Percentiles rank a stretch among this genome's conserved stretches.
These are phyloP conservation scores for Pollenia angustigena DNA, from an alignment of 2,888 invertebrate genomes.

Conservation along the genomic window DNA sequence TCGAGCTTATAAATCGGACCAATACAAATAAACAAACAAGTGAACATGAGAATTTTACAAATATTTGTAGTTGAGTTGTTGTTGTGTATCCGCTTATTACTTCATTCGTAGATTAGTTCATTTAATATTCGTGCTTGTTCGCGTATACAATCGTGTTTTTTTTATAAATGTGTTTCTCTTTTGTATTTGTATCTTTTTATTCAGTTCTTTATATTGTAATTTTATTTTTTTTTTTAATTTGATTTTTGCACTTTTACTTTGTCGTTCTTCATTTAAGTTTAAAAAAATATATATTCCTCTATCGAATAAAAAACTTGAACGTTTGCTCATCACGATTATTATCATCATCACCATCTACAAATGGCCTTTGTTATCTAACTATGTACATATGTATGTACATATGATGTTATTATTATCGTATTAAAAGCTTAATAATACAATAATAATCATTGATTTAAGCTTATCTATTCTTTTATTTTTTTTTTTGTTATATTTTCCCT, in stretches of 20 bases:
- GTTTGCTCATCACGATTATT: constrained; percentile 61
- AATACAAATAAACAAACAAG: constrained; percentile 25
- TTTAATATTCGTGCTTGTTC: constrained; percentile 32
- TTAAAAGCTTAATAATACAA: constrained; percentile 65
- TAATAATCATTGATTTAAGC: constrained; percentile 67
- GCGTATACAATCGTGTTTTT: constrained; percentile 31
- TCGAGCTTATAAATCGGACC: constrained; percentile 52
- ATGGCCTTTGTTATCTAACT: constrained; percentile 71
- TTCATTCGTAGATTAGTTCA: constrained; percentile 38
- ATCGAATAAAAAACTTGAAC: constrained; percentile 66
- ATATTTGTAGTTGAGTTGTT: constrained; percentile 14
- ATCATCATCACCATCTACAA: constrained; percentile 65
- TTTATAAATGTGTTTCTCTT: constrained; percentile 36
- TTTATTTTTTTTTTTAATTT: constrained; percentile 33
- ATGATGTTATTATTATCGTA: constrained; percentile 36
- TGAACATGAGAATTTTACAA: constrained; percentile 50
- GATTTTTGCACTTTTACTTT: constrained; percentile 61
- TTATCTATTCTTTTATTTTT: constrained; percentile 33
- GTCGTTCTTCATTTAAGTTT: constrained; percentile 44
- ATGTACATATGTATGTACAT: constrained; percentile 27
- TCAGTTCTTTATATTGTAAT: constrained; percentile 11
- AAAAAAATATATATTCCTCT: constrained; percentile 60
- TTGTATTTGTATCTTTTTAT: constrained; percentile 36
- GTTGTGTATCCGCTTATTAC: constrained; percentile 33
- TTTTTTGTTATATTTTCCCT: constrained; percentile 22